Conservation (phyloP, 2,797 vertebrate genomes). For the Luscinia luscinia region DNA sequence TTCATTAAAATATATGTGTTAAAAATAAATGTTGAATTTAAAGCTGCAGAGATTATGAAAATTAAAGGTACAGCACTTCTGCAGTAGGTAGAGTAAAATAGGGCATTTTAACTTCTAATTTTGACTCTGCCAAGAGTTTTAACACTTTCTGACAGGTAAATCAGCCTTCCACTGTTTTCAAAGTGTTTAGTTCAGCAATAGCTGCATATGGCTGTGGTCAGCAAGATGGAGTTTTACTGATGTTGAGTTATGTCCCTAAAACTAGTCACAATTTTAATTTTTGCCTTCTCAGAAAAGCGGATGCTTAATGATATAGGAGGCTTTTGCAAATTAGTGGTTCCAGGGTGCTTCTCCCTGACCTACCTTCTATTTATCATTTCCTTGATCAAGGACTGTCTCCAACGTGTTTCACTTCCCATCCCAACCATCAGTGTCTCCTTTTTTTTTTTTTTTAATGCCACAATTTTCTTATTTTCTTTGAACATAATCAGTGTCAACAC, state of each 20-base stretch:
- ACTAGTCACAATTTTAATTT: background rate
- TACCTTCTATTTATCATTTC: background rate
- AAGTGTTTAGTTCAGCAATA: constrained; percentile 58
- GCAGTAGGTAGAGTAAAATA: background rate
- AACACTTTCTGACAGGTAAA: constrained; percentile 48
- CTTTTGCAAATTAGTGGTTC: background rate
- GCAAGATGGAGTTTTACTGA: background rate
- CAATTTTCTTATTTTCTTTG: background rate
- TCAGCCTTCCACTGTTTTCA: constrained; percentile 35
- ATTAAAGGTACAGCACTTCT: constrained; percentile 69
- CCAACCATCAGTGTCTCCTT: background rate
- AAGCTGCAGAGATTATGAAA: constrained; percentile 72
- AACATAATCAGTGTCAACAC: background rate
- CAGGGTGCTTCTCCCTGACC: background rate
- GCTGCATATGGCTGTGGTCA: constrained; percentile 17
- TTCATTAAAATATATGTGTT: constrained; percentile 82
- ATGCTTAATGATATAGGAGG: background rate
- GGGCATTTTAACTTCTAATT: constrained; percentile 45
- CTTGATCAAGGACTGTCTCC: background rate
- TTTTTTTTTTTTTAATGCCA: background rate
- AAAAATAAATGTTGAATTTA: constrained; percentile 81
- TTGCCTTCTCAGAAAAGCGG: background rate
- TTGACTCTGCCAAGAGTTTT: constrained; percentile 16
- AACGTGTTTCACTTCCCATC: background rate
- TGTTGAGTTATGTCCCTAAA: background rate